These are phyloP conservation scores for Ageneiosus marmoratus DNA, from an alignment of 2,113 vertebrate genomes.

Conservation along the genomic window DNA sequence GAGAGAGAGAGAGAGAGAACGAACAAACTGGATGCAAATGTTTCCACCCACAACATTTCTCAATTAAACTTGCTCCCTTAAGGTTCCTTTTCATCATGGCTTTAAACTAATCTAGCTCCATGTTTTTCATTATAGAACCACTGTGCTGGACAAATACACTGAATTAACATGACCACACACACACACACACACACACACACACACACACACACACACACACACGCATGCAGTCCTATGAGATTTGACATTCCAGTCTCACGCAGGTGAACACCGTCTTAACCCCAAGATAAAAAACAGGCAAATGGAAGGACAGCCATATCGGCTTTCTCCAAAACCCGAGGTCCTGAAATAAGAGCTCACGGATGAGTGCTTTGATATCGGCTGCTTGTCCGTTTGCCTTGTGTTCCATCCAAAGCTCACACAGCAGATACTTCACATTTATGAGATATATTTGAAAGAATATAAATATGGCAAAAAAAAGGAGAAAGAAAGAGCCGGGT, in stretches of 20 bases:
- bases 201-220: constrained; percentile 20
- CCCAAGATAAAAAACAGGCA: constrained; percentile 39
- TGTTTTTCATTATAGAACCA: constrained; percentile 28
- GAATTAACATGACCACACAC: constrained; percentile 12
- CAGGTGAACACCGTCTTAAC: constrained; percentile 33
- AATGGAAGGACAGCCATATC: constrained; percentile 43
- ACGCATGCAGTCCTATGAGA: constrained; percentile 20
- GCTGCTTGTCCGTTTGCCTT: constrained; percentile 41
- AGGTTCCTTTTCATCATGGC: constrained; percentile 3
- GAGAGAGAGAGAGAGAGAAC: not conserved
- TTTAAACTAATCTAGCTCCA: not conserved
- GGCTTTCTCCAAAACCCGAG: constrained; percentile 23
- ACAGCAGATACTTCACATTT: constrained; percentile 47
- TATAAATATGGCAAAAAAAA: constrained; percentile 39
- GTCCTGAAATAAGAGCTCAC: constrained; percentile 39
- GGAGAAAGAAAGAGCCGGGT: not conserved
- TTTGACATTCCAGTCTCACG: constrained; percentile 25
- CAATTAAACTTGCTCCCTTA: not conserved
- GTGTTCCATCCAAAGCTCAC: constrained; percentile 38
- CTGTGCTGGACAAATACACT: constrained; percentile 26
- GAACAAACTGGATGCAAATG: constrained; percentile 8
- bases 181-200: constrained; percentile 19
- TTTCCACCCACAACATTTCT: constrained; percentile 22
- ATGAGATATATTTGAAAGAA: constrained; percentile 48
- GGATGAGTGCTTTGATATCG: constrained; percentile 42